Conservation (phyloP, 2,888 invertebrate species). For the Epirrhoe alternata region DNA sequence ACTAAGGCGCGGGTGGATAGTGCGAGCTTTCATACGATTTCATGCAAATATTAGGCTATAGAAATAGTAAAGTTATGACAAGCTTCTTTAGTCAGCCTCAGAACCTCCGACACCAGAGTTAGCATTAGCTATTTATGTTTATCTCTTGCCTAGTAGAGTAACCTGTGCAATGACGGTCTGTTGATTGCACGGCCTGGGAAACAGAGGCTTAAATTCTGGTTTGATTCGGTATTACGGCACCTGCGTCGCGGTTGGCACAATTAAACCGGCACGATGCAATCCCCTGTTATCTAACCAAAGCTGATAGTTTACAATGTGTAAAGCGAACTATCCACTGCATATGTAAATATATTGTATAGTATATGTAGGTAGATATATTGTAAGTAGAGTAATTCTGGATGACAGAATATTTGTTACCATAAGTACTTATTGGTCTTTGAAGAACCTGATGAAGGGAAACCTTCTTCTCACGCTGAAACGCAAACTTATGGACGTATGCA, state of each 20-base stretch:
- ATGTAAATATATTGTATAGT: not conserved
- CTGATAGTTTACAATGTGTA: conserved; percentile 31
- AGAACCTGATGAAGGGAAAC: no score
- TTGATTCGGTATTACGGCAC: conserved; percentile 36
- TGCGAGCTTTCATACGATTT: no score
- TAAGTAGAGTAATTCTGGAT: not conserved
- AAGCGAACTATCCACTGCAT: conserved; percentile 13
- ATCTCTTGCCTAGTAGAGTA: not conserved
- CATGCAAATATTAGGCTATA: no score
- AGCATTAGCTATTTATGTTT: no score
- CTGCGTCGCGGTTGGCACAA: conserved; percentile 35
- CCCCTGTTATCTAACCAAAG: conserved; percentile 35
- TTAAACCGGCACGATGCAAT: conserved; percentile 37
- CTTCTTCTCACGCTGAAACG: no score
- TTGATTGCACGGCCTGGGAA: not conserved
- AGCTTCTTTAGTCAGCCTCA: not conserved
- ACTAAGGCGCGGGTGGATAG: no score
- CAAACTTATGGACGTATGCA: no score
- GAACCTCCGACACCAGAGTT: not conserved
- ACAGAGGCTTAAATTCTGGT: conserved; percentile 19
- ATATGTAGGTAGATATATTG: not conserved
- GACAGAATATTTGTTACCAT: no score
- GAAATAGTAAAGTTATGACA: no score
- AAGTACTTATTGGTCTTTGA: no score
- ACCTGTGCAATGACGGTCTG: not conserved